A percentile compares a stretch with the other conserved stretches of the same genome.
phyloP scores from a whole-genome alignment of 2,113 vertebrate species.

The Gadus chalcogrammus region DNA sequence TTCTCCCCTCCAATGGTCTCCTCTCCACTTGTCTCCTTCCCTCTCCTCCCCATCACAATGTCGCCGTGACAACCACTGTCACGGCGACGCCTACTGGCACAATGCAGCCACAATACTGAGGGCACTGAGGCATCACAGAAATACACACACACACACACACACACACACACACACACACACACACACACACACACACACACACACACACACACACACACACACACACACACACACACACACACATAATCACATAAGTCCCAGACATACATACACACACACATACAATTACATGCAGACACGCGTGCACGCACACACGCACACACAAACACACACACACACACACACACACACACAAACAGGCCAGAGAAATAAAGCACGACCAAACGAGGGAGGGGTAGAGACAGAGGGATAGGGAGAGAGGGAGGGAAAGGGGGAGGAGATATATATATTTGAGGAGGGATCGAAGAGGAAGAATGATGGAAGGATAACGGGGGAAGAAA shows the following conservation, averaged over 20 bases:
- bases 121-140: constrained; percentile 72
- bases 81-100: constrained; percentile 75
- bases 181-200: neutral
- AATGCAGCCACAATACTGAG: constrained; percentile 75
- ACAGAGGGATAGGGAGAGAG: constrained; percentile 16
- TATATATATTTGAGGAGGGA: constrained; percentile 6
- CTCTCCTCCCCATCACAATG: constrained; percentile 63
- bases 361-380: neutral
- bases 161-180: constrained; percentile 9
- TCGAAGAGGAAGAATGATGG: neutral
- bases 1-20: too few relatives aligned
- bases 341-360: too few relatives aligned
- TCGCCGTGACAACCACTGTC: constrained; percentile 71
- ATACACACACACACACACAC: constrained; percentile 10
- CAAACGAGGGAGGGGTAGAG: constrained; percentile 6
- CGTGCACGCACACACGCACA: neutral
- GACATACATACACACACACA: neutral
- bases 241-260: neutral
- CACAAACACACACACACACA: too few relatives aligned
- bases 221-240: constrained; percentile 1
- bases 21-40: too few relatives aligned
- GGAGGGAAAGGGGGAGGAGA: neutral
- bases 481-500: constrained; percentile 30
- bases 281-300: neutral
- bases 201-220: constrained; percentile 6